Conservation (phyloP, 1,140 invertebrate genomes). For the Drosophila bifasciata region DNA sequence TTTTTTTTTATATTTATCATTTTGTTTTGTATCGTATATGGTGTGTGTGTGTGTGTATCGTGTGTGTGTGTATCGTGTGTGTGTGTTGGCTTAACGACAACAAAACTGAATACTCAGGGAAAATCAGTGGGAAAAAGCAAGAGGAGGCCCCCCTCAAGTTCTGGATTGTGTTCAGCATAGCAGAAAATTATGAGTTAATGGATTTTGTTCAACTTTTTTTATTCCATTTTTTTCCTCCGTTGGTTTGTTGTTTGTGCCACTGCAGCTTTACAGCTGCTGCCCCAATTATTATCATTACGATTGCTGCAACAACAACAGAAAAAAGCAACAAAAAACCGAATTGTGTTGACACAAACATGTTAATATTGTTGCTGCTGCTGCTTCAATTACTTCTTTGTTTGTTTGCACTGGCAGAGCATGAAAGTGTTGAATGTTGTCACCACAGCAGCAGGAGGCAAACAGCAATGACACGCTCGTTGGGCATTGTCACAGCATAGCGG, state of each 20-base stretch:
- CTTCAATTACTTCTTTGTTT: constrained; percentile 14
- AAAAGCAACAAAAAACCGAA: constrained; percentile 60
- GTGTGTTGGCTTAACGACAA: constrained; percentile 66
- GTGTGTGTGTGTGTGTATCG: too few relatives aligned
- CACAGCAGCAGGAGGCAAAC: constrained; percentile 28
- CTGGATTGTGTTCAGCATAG: constrained; percentile 68
- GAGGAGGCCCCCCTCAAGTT: constrained; percentile 16
- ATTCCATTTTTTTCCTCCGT: constrained; percentile 2
- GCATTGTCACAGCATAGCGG: constrained; percentile 21
- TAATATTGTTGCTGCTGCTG: constrained; percentile 23
- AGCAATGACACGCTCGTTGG: constrained; percentile 52
- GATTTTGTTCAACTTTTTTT: constrained; percentile 67
- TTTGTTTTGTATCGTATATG: constrained; percentile 34
- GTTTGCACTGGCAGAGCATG: constrained; percentile 68
- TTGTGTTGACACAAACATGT: constrained; percentile 60
- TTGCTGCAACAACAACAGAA: constrained; percentile 61
- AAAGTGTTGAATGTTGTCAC: constrained; percentile 66
- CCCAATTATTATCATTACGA: constrained; percentile 43
- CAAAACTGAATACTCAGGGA: constrained; percentile 72
- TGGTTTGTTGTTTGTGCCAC: background rate
- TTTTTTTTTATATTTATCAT: too few relatives aligned
- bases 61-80: too few relatives aligned
- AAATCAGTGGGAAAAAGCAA: too few relatives aligned
- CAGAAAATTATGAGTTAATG: constrained; percentile 83
- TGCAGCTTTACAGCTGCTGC: constrained; percentile 12